Conservation (phyloP, 2,888 invertebrate species). For the Andrena flavipes region DNA sequence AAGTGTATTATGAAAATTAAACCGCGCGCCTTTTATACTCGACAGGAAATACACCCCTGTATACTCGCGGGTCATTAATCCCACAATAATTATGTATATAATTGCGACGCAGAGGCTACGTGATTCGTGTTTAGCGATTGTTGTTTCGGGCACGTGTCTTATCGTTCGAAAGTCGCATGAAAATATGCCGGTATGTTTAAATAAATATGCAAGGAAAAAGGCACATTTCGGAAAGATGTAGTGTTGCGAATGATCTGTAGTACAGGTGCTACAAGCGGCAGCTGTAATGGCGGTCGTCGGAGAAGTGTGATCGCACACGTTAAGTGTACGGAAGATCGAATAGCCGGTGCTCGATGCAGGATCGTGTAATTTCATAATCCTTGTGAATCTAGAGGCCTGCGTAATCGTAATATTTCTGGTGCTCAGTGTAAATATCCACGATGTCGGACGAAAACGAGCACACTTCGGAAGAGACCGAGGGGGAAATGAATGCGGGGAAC, state of each 20-base stretch:
- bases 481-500: constrained; percentile 57
- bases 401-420: constrained; percentile 20
- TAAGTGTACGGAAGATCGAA: constrained; percentile 11
- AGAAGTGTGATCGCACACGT: constrained; percentile 33
- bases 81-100: constrained; percentile 43
- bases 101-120: constrained; percentile 11
- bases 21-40: constrained; percentile 1
- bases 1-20: background rate
- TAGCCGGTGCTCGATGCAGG: background rate
- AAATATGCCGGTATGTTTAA: background rate
- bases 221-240: constrained; percentile 11
- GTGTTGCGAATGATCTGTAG: constrained; percentile 19
- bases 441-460: constrained; percentile 69
- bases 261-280: constrained; percentile 45
- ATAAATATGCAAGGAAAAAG: constrained; percentile 2
- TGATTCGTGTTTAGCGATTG: background rate
- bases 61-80: constrained; percentile 54
- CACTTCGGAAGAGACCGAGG: constrained; percentile 58
- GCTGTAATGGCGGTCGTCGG: constrained; percentile 67
- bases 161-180: background rate
- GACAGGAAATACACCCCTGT: constrained; percentile 48
- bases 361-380: background rate
- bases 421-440: constrained; percentile 34
- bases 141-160: background rate
- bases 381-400: background rate